Evolutionary conservation across 2,888 invertebrate species (phyloP), one percentile per base, ranked within the genome.

Genomic region (Esperia sulphurella): DNA sequence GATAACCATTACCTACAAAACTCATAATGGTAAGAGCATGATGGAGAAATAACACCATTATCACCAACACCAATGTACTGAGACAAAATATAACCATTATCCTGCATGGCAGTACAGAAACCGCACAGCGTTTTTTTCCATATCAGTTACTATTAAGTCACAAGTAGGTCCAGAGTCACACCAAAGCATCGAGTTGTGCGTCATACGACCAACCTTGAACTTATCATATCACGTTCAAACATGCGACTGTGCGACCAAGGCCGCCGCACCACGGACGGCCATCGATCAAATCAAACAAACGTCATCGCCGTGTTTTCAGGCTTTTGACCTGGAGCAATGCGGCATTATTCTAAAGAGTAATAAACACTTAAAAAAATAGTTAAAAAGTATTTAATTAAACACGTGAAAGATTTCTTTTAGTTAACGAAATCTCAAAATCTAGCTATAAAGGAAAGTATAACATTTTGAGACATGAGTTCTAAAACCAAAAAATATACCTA

Each of bases 151-250:
- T 21, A 21, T 21, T 21, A 21, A 21, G 14, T 39, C 2, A n/a
- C 14, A 39, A 39, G 9, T 39, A 39, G 14, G 12, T 12, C 6
- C n/a, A 14, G n/a, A 14, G 13, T 6, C 10, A 10, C 9, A 8
- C 13, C 14, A 9, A 8, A 13, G 12, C 37, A 7, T 33, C 51
- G 46, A 56, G 54, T 42, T 50, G 54, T 59, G 57, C 60, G 60
- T 61, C 58, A 61, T 33, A 30, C 45, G 35, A 43, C 41, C 51
- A 67, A 61, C 79, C 75, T 67, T 79, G 76, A 79, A 71, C 74
- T 76, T 74, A 71, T 73, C 64, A 71, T 63, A 65, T 58, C 53
- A 53, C 58, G 57, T 61, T 65, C 55, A 60, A 59, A 61, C 54
- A 51, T 6, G 47, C 51, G 49, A 55, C 56, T 66, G 51, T 6